phyloP scores from a whole-genome alignment of 2,113 vertebrate genomes.

The Crotalus horridus region DNA sequence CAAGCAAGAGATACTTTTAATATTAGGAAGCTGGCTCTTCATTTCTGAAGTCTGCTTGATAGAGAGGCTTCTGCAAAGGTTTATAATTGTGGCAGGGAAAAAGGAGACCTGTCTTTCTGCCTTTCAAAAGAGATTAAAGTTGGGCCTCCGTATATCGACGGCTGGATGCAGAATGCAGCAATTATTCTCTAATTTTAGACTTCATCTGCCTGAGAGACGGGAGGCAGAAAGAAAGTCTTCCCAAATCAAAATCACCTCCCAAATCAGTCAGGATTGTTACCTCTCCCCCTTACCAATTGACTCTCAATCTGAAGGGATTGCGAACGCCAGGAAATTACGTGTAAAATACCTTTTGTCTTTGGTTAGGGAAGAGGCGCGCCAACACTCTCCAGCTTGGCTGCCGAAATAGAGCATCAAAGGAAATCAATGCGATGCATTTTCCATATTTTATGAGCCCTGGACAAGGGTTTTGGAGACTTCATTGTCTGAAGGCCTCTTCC shows the following conservation, averaged over 20 bases:
- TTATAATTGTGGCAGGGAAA: neutral
- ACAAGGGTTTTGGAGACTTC: neutral
- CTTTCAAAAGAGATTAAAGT: neutral
- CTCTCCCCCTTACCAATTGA: neutral
- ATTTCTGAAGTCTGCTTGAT: neutral
- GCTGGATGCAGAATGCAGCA: neutral
- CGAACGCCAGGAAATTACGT: neutral
- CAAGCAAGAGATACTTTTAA: neutral
- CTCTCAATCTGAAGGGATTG: neutral
- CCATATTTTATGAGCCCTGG: neutral
- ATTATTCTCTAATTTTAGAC: neutral
- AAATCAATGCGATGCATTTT: conserved; percentile 12
- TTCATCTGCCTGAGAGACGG: too few species aligned
- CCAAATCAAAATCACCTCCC: neutral
- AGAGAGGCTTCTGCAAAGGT: neutral
- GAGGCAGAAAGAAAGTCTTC: neutral
- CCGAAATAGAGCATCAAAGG: neutral
- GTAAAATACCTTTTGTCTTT: neutral
- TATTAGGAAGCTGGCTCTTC: neutral
- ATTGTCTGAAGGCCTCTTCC: neutral
- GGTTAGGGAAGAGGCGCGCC: neutral
- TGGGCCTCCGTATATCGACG: neutral
- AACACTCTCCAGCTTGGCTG: neutral
- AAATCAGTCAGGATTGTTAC: neutral
- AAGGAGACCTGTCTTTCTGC: too few species aligned